Evolutionary conservation across 2,888 invertebrate genomes (phyloP), one percentile per base, ranked within the genome.

Genomic region (Cephus pulcher): DNA sequence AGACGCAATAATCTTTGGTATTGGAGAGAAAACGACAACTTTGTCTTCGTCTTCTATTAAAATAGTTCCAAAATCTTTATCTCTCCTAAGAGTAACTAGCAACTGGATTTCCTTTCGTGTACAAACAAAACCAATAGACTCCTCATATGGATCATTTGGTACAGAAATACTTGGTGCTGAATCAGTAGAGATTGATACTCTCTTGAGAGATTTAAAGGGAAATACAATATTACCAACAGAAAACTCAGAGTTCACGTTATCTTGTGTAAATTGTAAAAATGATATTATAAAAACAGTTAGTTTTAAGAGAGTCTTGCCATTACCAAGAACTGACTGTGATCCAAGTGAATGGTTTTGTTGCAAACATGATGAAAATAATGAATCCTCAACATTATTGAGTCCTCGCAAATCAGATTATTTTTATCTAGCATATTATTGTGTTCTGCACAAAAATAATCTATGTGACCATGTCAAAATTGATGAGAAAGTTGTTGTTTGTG

Each of bases 271-370:
- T 34, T 91, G 91, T 78, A 86, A 88, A 80, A 88, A 85, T 80
- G 75, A 81, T 56, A 80, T 91, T 70, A 86, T 89, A 11, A 86
- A 87, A n/a, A 75, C 76, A 3, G 73, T 88, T 34, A 79, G 78
- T 74, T 86, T 90, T 71, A 79, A 84, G 76, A 87, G 89, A 81
- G 80, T 91, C 35, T 79, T 91, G 68, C 90, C 91, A 35, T 74
- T 90, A 35, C 91, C 91, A 4, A 86, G 88, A 77, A 79, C 77
- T 35, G 88, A 90, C 35, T 91, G 87, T 74, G 90, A 91, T 80
- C 87, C 88, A 15, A 82, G 83, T n/a, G 90, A 91, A 78, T 91
- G 91, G 90, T 91, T 90, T 79, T 91, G 91, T 76, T 90, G 90
- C 76, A 87, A 83, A 15, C 89, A 90, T 74, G 83, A 73, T 56